Evolutionary conservation across 2,888 invertebrate genomes (phyloP).

Genomic region (Thumatha senex): DNA sequence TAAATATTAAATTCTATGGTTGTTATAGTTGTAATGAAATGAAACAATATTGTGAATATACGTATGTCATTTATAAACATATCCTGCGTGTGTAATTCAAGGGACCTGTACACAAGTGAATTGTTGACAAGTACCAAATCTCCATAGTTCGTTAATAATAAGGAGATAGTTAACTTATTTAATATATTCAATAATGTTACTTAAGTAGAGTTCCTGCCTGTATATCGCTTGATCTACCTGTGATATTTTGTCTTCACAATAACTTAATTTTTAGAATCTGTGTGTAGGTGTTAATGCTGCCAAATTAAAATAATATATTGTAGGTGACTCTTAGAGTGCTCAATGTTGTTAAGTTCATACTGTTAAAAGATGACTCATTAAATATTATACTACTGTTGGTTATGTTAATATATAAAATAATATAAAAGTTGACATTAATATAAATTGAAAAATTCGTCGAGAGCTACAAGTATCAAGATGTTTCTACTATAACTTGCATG

Average conservation of each 20-base stretch:
- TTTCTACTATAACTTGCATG: constrained; percentile 65
- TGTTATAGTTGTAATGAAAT: constrained; percentile 51
- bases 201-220: constrained; percentile 78
- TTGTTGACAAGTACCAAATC: constrained; percentile 52
- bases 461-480: constrained; percentile 31
- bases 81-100: constrained; percentile 65
- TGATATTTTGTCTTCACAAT: constrained; percentile 70
- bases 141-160: constrained; percentile 50
- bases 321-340: constrained; percentile 58
- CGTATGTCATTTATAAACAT: constrained; percentile 56
- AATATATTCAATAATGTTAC: constrained; percentile 52
- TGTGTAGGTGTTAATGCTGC: constrained; percentile 55
- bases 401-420: constrained; percentile 28
- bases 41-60: constrained; percentile 54
- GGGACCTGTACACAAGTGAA: constrained; percentile 59
- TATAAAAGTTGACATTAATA: constrained; percentile 1
- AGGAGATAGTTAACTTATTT: constrained; percentile 44
- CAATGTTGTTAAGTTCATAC: constrained; percentile 45
- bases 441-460: constrained; percentile 11
- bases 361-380: constrained; percentile 29
- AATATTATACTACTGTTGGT: constrained; percentile 37
- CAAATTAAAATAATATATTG: constrained; percentile 53
- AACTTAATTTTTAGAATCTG: constrained; percentile 56
- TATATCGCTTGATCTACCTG: constrained; percentile 77
- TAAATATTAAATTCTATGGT: constrained; percentile 56